Base-by-base conservation (phyloP, 2,888 invertebrate genomes). In the Phengaris alcon region DNA sequence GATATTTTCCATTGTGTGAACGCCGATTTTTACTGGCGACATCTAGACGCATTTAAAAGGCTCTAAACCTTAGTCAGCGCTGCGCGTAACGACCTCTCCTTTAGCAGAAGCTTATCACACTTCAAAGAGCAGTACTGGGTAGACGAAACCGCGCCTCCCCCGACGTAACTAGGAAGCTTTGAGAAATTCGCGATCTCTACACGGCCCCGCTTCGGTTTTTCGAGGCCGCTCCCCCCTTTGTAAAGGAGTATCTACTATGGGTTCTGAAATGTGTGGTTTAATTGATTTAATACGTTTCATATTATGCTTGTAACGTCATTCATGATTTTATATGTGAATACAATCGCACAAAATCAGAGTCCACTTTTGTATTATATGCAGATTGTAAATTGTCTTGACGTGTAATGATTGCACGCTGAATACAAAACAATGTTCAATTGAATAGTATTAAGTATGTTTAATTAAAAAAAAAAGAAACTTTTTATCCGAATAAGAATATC, bases 151-250 rank as follows among this genome's bases (percentile, higher is more conserved):
- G 85, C 89, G 84, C 85, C 88, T 87, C 88, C 89, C 88, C 83
- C 85, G 48, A 48, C 82, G 88, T 88, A 89, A 88, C 90, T 88
- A 87, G 88, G 89, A 90, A 88, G 91, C 91, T 91, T 90, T 90
- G 91, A 89, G 90, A 89, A 90, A 88, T 90, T 90, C 88, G 88
- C 90, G 87, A 87, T 88, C 89, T 89, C 88, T 88, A 88, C 87
- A 86, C 88, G 87, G 86, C 87, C 90, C 89, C 88, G 86, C 86
- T 89, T 89, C 84, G 89, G 90, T 89, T 91, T 91, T 91, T 91
- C 89, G 91, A 90, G 90, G 90, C 89, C 90, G 87, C 84, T 82
- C 83, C 84, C 86, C 84, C 82, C 86, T 35, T 86, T 76, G 55
- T 81, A 78, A 81, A 76, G 80, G 77, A 77, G 75, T 70, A 12